Percentiles rank a stretch among this genome's conserved stretches.
Conservation (phyloP, 2,888 invertebrate genomes). For the Lochmaea crataegi region DNA sequence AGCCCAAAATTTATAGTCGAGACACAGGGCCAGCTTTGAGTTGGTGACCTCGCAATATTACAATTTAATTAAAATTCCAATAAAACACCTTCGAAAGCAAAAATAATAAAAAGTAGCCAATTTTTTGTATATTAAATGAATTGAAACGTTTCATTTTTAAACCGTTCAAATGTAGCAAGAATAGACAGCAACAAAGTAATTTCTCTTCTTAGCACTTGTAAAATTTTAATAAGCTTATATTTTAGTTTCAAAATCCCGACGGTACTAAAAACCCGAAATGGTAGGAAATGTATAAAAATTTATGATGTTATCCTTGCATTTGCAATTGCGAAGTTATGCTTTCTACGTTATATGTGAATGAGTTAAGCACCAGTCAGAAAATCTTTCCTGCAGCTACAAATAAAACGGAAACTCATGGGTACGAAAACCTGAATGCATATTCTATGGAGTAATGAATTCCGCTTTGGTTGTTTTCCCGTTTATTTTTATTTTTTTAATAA, state of each 20-base stretch:
- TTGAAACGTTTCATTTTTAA: no score
- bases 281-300: conserved; percentile 1
- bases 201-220: not conserved
- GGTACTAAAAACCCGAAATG: not conserved
- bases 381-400: conserved; percentile 5
- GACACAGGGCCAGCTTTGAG: no score
- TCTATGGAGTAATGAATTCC: not conserved
- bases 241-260: not conserved
- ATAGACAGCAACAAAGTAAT: not conserved
- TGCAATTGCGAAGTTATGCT: not conserved
- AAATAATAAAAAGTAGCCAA: no score
- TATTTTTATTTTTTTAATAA: not conserved
- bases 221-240: conserved; percentile 1
- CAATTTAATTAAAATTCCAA: no score
- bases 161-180: no score
- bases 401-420: not conserved
- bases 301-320: not conserved
- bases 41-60: no score
- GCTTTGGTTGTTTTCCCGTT: not conserved
- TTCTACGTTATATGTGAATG: conserved; percentile 10
- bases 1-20: no score
- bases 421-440: conserved; percentile 1
- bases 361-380: conserved; percentile 2
- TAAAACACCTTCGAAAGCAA: no score
- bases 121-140: no score